Base-by-base conservation (phyloP, 53 echinoderm and acorn worm genomes). In the Holothuria scabra region DNA sequence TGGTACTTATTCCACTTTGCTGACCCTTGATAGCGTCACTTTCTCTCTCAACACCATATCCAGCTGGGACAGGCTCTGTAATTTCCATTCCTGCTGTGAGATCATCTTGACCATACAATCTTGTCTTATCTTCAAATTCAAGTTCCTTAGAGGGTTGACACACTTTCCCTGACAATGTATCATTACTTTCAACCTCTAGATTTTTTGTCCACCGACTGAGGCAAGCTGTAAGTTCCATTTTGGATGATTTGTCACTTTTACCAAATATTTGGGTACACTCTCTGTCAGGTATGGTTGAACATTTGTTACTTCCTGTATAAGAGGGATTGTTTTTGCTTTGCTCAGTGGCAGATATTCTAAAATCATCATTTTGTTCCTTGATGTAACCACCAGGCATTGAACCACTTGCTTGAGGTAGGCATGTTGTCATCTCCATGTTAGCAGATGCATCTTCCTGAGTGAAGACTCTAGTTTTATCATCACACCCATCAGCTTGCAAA, bases 371-470 rank as follows among this genome's bases (percentile, higher is more conserved):
- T 52, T 52, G 52, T 0, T 3, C 52, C 52, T 52, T 52, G 4
- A 14, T 16, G 3, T 14, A 52, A 52, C 0, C 52, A 52, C 52
- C 52, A 52, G 52, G 18, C 18, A 52, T 52, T 18, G 18, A 14
- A 1, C 52, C 18, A 52, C 14, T 18, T 52, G 52, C 14, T 18
- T 52, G 52, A 52, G 52, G 52, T 52, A 87, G 30, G 24, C 87
- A 87, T 18, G 76, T 66, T n/a, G 92, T 92, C 84, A 92, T 60
- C 25, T 92, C 92, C 92, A 92, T 92, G 64, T 83, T 70, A 12
- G 86, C 86, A 13, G 86, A 65, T 23, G 56, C 71, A 46, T 86
- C 86, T 11, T 64, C 35, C 21, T 46, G 57, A 34, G 74, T 48
- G 46, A 88, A 88, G 24, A 88, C 33, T 67, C 82, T 46, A 26